phyloP scores from a whole-genome alignment of 2,113 vertebrate species.

The Cottus gobio region DNA sequence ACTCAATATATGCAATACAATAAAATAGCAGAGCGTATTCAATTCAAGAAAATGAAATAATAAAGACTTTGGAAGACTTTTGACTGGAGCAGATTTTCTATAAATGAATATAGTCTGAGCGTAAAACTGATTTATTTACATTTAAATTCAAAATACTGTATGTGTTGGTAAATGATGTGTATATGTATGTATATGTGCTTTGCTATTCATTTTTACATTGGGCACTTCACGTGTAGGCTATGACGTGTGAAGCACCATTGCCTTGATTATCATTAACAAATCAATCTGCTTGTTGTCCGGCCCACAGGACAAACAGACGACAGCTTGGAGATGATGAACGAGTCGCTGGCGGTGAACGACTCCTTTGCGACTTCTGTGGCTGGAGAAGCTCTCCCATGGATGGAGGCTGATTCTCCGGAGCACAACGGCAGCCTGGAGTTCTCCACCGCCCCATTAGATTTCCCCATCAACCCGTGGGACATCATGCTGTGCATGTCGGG shows the following conservation, averaged over 20 bases:
- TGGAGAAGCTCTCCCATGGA: constrained; percentile 60
- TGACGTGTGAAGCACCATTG: neutral
- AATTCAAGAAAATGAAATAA: too few relatives aligned
- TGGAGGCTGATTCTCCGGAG: constrained; percentile 66
- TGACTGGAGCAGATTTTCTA: neutral
- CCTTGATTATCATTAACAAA: neutral
- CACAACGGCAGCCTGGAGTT: constrained; percentile 82
- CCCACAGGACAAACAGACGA: constrained; percentile 57
- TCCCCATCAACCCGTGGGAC: constrained; percentile 94
- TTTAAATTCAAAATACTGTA: neutral
- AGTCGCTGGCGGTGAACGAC: constrained; percentile 83
- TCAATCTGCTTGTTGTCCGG: neutral
- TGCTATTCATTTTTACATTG: neutral
- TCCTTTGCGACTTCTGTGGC: constrained; percentile 58
- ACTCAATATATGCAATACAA: too few relatives aligned
- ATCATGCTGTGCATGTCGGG: constrained; percentile 97
- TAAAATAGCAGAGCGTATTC: too few relatives aligned
- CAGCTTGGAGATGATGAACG: constrained; percentile 85
- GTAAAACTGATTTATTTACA: neutral
- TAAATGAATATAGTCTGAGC: neutral
- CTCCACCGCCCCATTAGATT: constrained; percentile 80
- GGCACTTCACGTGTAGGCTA: neutral
- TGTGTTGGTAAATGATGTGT: neutral
- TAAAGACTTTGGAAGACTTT: neutral
- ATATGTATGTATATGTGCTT: too few relatives aligned